A percentile compares a stretch with the other conserved stretches of the same genome.
Evolutionary conservation across 2,888 invertebrate genomes (phyloP).

Genomic region (Deilephila porcellus): DNA sequence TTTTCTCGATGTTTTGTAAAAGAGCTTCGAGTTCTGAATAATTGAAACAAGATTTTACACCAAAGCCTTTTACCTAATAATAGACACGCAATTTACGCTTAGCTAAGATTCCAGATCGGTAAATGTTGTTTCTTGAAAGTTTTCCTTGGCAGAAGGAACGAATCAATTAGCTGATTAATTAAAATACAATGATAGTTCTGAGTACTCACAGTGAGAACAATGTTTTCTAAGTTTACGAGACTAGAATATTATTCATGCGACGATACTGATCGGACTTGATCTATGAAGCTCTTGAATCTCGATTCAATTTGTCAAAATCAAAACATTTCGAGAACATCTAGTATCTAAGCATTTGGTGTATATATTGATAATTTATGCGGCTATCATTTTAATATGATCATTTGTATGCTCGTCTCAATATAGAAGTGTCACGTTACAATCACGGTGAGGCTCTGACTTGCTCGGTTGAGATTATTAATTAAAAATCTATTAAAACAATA

Average conservation of each 20-base stretch:
- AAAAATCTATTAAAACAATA: constrained; percentile 30
- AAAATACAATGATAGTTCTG: too few species aligned
- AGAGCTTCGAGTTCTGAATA: too few species aligned
- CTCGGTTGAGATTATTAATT: constrained; percentile 26
- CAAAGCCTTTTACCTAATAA: too few species aligned
- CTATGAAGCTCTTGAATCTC: background rate
- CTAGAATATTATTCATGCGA: background rate
- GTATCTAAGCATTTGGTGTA: constrained; percentile 32
- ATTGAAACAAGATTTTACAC: too few species aligned
- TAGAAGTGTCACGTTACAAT: constrained; percentile 43
- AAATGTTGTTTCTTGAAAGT: too few species aligned
- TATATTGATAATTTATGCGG: constrained; percentile 45
- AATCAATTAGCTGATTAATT: too few species aligned
- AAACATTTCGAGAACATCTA: constrained; percentile 36
- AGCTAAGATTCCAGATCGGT: too few species aligned
- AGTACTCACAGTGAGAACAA: too few species aligned
- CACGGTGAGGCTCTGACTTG: constrained; percentile 20
- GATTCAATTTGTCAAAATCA: background rate
- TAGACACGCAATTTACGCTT: too few species aligned
- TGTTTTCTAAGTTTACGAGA: too few species aligned
- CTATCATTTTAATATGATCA: constrained; percentile 46
- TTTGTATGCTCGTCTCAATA: constrained; percentile 45
- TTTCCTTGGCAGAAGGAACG: too few species aligned
- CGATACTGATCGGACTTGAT: background rate
- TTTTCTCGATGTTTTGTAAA: too few species aligned